Evolutionary conservation across 2,888 invertebrate species (phyloP), one percentile per base, ranked within the genome.

Genomic region (Eristalis tenax): DNA sequence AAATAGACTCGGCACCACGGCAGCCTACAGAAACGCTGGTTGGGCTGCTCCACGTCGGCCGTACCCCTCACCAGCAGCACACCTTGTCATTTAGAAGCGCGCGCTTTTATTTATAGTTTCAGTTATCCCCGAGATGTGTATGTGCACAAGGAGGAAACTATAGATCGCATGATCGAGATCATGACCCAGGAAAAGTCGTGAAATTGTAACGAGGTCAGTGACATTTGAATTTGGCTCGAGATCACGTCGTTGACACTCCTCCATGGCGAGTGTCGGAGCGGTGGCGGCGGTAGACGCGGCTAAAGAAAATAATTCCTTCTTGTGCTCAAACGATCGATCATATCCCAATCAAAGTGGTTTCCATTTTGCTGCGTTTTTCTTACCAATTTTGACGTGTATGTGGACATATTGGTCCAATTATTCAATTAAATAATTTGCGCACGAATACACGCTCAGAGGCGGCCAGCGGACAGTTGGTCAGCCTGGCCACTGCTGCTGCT

Each of bases 131-230:
- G n/a, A 40, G 71, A n/a, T 50, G 50, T 50, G 63, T 66, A 76
- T 80, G 80, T 61, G 26, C 56, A 76, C 26, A 50, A 50, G 18
- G 74, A 59, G 63, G 56, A 76, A 83, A 83, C 75, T 79, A 79
- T 75, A 71, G 79, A 87, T 83, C 61, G 83, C 75, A 79, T 87
- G 83, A 87, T 87, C 83, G 87, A 91, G 92, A 92, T 92, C 92
- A 92, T 92, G 92, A 91, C 92, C 93, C 92, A 91, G 92, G 92
- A 92, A 92, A 90, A 91, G 90, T 90, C 90, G 91, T 90, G 90
- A 90, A 91, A 91, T 91, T 91, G 90, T 91, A 91, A 80, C 79
- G 79, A 83, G 83, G 87, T 87, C 87, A 87, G 83, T 87, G 87
- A 87, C 87, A 83, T 83, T 87, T 87, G 78, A 71, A 76, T 87